Evolutionary conservation across 2,888 invertebrate species (phyloP).

Genomic region (Tetramorium bicarinatum): DNA sequence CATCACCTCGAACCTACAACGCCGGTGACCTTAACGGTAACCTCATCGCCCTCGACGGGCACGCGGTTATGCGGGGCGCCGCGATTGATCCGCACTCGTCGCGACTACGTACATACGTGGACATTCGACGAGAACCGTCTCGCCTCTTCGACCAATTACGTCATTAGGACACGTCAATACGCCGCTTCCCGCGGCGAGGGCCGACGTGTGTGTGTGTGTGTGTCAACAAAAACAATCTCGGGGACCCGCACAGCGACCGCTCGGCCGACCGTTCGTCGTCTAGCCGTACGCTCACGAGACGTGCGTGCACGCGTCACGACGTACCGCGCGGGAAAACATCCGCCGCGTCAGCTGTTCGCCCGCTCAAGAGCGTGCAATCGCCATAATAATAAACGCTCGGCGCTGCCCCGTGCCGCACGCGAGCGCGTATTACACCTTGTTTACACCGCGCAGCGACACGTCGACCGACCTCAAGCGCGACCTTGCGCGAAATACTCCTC

Average conservation of each 20-base stretch:
- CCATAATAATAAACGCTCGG: slow-evolving; percentile 37
- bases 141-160: slow-evolving; percentile 74
- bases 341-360: slow-evolving; percentile 59
- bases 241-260: neutral
- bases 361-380: slow-evolving; percentile 14
- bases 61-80: slow-evolving; percentile 3
- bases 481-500: neutral
- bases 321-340: slow-evolving; percentile 45
- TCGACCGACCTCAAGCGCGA: neutral
- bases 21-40: slow-evolving; percentile 39
- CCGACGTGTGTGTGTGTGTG: slow-evolving; percentile 6
- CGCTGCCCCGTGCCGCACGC: neutral
- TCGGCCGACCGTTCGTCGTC: neutral
- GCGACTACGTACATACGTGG: slow-evolving; percentile 80
- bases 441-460: slow-evolving; percentile 9
- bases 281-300: neutral
- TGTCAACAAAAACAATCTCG: slow-evolving; percentile 48
- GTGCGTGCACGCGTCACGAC: neutral
- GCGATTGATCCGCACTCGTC: slow-evolving; percentile 64
- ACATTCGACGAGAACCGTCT: slow-evolving; percentile 73
- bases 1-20: slow-evolving; percentile 55
- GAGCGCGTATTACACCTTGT: slow-evolving; percentile 2
- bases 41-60: slow-evolving; percentile 47
- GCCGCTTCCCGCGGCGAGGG: slow-evolving; percentile 59
- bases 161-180: slow-evolving; percentile 82